Evolutionary conservation across 2,113 vertebrate species (phyloP), one percentile per base, ranked within the genome.

Genomic region (Upupa epops): DNA sequence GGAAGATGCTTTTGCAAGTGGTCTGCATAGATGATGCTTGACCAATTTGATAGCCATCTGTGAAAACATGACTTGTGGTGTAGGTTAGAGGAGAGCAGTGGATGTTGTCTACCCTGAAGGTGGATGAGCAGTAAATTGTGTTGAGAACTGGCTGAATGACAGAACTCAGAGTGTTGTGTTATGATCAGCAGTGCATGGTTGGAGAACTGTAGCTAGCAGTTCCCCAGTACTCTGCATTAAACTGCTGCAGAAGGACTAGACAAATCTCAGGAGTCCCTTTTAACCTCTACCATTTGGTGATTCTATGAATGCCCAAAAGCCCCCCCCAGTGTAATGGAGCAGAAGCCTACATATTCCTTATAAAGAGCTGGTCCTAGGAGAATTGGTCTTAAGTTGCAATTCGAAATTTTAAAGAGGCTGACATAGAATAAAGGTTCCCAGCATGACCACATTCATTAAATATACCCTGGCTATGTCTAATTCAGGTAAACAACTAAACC

Each of bases 261-360:
- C 15, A 20, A 59, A 34, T 20, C 24, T 32, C 32, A 59, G 32
- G 34, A 22, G 32, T 59, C 58, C 17, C 14, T 36, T 59, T 14
- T 22, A 36, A 59, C 22, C 21, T 20, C 14, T 36, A 59, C 32
- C 21, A 59, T 36, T 59, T 21, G 25, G 13, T 25, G 24, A 59
- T 3, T 48, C 46, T 48, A 17, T 48, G 8, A 36, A 42, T 59
- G 4, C 2, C 28, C 20, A 11, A 60, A 69, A 72, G 9, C 3
- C 13, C 31, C 13, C 31, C 24, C 18, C 31, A 20, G 8, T 4
- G 3, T 45, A 9, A 46, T 0, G 2, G 1, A 22, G 37, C 20
- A 34, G 73, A 22, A 15, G 13, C 20, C 25, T 69, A 9, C 10
- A 5, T 10, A 4, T 16, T 70, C 32, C 13, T 49, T 31, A 32